Evolutionary conservation across 2,113 vertebrate genomes (phyloP).

Genomic region (Rattus rattus): DNA sequence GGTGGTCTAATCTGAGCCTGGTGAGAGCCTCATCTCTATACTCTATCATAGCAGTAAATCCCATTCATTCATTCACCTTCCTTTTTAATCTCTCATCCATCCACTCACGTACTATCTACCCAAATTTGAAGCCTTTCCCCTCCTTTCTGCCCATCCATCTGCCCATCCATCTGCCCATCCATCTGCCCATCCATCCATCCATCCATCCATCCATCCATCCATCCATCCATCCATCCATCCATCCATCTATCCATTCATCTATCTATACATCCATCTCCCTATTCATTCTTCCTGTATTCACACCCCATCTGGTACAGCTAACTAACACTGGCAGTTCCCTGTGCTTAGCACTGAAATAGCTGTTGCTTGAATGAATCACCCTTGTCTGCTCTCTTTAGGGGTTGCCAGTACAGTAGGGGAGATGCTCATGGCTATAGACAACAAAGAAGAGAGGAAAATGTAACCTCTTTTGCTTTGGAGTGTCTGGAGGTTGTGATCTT

Average conservation of each 20-base stretch:
- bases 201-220: neutral
- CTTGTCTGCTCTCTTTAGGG: neutral
- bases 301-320: neutral
- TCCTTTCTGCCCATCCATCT: too few species aligned
- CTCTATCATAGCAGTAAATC: neutral
- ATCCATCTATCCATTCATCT: neutral
- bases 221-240: neutral
- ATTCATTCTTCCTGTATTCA: neutral
- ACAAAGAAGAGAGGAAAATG: neutral
- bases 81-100: neutral
- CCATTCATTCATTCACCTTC: neutral
- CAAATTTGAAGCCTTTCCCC: neutral
- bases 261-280: neutral
- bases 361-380: neutral
- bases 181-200: neutral
- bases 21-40: neutral
- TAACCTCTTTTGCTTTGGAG: neutral
- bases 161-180: neutral
- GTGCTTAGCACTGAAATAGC: neutral
- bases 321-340: neutral
- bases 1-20: neutral
- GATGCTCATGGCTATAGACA: neutral
- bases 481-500: slow-evolving; percentile 15
- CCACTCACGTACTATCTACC: too few species aligned
- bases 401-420: neutral